phyloP scores from a whole-genome alignment of 2,888 invertebrate genomes.

The Sphaerophoria rueppellii region DNA sequence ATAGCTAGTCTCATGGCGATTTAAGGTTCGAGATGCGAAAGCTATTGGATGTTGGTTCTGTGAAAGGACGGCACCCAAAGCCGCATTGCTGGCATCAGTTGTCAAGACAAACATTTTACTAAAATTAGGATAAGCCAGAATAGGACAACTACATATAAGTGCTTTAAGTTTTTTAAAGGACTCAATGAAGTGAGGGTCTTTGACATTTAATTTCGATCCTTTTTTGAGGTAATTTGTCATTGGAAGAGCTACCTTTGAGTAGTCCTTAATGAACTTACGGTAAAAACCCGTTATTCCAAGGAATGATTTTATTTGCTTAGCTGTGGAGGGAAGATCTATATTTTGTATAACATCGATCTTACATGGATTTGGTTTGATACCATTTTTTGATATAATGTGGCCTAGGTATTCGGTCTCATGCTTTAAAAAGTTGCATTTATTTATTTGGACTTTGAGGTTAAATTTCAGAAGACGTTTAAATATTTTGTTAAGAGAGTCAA shows the following conservation, averaged over 20 bases:
- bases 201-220: conserved; percentile 28
- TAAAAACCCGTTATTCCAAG: conserved; percentile 50
- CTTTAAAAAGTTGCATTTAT: conserved; percentile 49
- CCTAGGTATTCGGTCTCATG: conserved; percentile 45
- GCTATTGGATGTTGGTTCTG: conserved; percentile 18
- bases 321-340: conserved; percentile 28
- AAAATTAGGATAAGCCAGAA: conserved; percentile 42
- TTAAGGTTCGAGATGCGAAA: conserved; percentile 17
- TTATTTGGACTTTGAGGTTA: conserved; percentile 48
- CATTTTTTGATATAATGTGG: conserved; percentile 34
- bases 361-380: conserved; percentile 40
- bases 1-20: not conserved
- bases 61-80: not conserved
- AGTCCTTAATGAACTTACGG: not conserved
- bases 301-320: conserved; percentile 52
- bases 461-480: conserved; percentile 31
- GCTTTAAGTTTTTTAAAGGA: not conserved
- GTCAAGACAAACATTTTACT: conserved; percentile 13
- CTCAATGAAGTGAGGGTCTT: conserved; percentile 57
- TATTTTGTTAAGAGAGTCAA: conserved; percentile 36
- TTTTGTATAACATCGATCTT: conserved; percentile 44
- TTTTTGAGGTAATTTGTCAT: conserved; percentile 7
- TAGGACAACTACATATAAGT: conserved; percentile 38
- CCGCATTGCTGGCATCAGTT: no score
- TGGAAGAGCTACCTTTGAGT: no score